These are phyloP conservation scores for Panthera uncia DNA, from an alignment of 2,113 vertebrate genomes.

Conservation along the genomic window DNA sequence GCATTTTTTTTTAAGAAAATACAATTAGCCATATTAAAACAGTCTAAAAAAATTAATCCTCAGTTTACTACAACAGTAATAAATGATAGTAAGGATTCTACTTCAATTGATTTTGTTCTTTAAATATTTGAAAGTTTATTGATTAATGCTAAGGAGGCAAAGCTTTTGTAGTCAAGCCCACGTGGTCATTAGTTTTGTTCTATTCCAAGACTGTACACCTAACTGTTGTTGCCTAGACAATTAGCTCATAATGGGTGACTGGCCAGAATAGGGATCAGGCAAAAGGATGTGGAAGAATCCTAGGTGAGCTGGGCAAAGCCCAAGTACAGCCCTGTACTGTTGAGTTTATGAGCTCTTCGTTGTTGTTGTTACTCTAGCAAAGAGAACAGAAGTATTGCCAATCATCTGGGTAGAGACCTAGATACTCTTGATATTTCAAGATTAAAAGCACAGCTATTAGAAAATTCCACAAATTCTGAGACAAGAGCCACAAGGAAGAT, in stretches of 20 bases:
- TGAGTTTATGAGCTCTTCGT: background rate
- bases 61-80: background rate
- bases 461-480: background rate
- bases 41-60: background rate
- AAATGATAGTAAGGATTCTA: background rate
- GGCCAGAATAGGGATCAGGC: background rate
- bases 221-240: background rate
- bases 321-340: background rate
- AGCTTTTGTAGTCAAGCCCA: background rate
- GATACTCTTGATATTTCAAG: background rate
- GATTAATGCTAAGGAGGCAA: conserved; percentile 3
- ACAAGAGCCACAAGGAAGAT: background rate
- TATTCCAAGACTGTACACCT: background rate
- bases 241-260: background rate
- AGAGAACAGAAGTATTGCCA: background rate
- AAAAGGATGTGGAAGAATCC: background rate
- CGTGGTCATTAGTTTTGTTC: background rate
- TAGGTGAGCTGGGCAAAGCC: background rate
- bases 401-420: background rate
- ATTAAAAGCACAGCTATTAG: background rate
- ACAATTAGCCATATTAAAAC: background rate
- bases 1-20: background rate
- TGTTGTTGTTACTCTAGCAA: background rate
- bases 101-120: background rate
- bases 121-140: conserved; percentile 29